Conservation (phyloP, 2,797 vertebrate genomes). For the Rhinella marina region DNA sequence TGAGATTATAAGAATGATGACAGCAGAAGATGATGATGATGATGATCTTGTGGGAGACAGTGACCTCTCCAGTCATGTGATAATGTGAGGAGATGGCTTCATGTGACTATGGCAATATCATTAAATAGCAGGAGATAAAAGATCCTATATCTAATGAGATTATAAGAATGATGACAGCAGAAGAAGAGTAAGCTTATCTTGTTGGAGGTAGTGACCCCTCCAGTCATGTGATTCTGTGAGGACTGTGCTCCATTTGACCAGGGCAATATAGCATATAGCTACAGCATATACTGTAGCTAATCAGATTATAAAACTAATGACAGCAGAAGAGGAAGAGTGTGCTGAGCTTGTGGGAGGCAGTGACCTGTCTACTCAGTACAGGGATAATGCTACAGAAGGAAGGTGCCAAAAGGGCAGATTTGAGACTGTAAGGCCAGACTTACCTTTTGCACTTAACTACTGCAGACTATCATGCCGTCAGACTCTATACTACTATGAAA, state of each 20-base stretch:
- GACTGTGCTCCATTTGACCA: too few species aligned
- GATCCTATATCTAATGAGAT: neutral
- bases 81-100: neutral
- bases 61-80: neutral
- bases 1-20: neutral
- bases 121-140: neutral
- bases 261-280: too few species aligned
- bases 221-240: too few species aligned
- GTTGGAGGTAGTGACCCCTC: too few species aligned
- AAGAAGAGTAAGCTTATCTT: too few species aligned
- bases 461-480: neutral
- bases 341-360: too few species aligned
- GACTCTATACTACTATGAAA: conserved; percentile 67
- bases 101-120: neutral
- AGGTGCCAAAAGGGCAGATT: neutral
- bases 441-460: neutral
- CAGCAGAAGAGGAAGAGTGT: too few species aligned
- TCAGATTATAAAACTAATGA: too few species aligned
- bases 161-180: too few species aligned
- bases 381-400: too few species aligned
- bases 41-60: neutral
- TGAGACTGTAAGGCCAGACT: neutral
- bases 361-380: too few species aligned
- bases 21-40: neutral
- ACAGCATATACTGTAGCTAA: too few species aligned